Base-by-base conservation (phyloP, 2,113 vertebrate genomes). In the Falco punctatus region DNA sequence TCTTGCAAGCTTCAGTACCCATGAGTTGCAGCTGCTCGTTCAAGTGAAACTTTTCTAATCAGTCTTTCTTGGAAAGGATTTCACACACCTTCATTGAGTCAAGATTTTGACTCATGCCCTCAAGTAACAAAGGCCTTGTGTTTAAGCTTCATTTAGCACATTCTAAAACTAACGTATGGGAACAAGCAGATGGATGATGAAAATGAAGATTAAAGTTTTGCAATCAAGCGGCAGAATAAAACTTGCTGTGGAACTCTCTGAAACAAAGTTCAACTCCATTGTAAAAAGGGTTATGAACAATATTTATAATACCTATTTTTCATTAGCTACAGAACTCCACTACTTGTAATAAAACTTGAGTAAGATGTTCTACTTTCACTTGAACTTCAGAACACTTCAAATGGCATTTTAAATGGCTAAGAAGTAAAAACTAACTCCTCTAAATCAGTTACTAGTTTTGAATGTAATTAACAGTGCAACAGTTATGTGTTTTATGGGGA, bases 121-220 rank as follows among this genome's bases (percentile, higher is more conserved):
- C 86, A 42, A 96, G 87, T 88, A 91, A 96, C 97, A 96, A 97
- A 95, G 91, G 94, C 81, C 71, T 95, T 90, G 70, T 86, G 81
- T 97, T 95, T 85, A 95, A 95, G 95, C 94, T 97, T 97, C 95
- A 97, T 96, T 97, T 92, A 95, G 91, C 96, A 92, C 94, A 94
- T 95, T 97, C 84, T 90, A 73, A 92, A 85, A 94, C 81, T 82
- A 95, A 96, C 1, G 13, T 87, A 95, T 73, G 78, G 86, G 86
- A 94, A 94, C 92, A 92, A 95, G 91, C 95, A 96, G 94, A 94
- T 90, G 94, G 94, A 91, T 88, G 94, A 95, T 83, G 94, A 91
- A 97, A 95, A 96, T 0, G 2, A 94, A 91, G 89, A 96, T 95
- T 92, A 91, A 90, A 92, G 94, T 95, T 92, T 90, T 92, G 87